Evolutionary conservation across 2,797 vertebrate genomes (phyloP).

Genomic region (Eulemur albifrons): DNA sequence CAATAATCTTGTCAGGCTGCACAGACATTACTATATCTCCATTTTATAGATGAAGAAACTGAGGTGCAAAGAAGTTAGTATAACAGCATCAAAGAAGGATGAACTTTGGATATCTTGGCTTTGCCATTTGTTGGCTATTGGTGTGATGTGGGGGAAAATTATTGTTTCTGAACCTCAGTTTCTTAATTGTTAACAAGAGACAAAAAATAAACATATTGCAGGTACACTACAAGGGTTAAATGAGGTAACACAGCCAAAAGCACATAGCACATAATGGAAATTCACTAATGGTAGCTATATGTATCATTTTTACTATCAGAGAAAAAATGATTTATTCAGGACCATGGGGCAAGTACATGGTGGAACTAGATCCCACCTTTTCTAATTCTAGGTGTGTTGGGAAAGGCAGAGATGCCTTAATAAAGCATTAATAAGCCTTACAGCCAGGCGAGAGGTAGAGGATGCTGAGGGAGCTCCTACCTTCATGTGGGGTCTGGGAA

Average conservation of each 20-base stretch:
- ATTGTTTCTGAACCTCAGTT: background rate
- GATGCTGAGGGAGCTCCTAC: background rate
- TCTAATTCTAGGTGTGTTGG: background rate
- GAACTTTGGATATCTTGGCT: background rate
- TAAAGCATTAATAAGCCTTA: background rate
- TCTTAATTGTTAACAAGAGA: constrained; percentile 34
- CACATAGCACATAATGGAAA: background rate
- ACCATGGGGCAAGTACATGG: background rate
- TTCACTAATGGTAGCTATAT: background rate
- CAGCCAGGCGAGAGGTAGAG: background rate
- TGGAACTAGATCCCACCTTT: background rate
- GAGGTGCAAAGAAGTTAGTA: background rate
- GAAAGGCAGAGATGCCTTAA: background rate
- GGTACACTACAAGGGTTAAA: background rate
- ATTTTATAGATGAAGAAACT: background rate
- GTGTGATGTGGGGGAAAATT: background rate
- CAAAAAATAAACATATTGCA: background rate
- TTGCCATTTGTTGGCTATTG: background rate
- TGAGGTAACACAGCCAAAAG: background rate
- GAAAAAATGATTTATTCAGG: background rate
- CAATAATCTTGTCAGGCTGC: background rate
- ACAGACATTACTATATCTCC: background rate
- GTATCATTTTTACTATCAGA: background rate
- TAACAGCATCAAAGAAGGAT: background rate
- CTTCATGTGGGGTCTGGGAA: background rate